Evolutionary conservation across 1,140 invertebrate species (phyloP), one percentile per base, ranked within the genome.

Genomic region (Oscheius sp.): DNA sequence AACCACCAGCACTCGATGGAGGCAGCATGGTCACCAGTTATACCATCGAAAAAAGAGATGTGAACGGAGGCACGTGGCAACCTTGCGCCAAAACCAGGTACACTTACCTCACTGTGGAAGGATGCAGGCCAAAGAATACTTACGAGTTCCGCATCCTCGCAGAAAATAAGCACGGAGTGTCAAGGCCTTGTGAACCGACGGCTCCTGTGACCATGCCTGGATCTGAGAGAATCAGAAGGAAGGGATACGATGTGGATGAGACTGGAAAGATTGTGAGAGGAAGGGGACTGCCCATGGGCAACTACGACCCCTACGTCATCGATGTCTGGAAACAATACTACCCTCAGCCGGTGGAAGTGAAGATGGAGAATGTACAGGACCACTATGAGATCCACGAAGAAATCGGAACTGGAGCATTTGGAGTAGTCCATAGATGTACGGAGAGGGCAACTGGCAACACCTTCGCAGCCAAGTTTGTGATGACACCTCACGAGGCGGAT

Each of bases 381-480:
- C 91, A 92, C 81, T 99, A 99, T 84, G 96, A 99, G 82, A 97
- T 99, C 74, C 88, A 98, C 20, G 97, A 99, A 87, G 96, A 99
- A 89, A 95, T 99, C 80, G 96, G 97, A 80, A 95, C 93, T 76
- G 97, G 97, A 58, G 95, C 96, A 3, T 99, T 99, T 85, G 97
- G 96, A 64, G 95, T 98, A 29, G 96, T 99, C 0, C 96, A 99
- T 84, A 89, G 97, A 32, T 98, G 95, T 84, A 89, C 94, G 26
- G 97, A 99, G 86, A 90, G 93, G 75, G 89, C 92, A 31, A 97
- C 94, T 55, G 95, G 95, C 18, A 93, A 95, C 82, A 93, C 93
- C 58, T 99, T 97, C 86, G 96, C 97, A 0, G 97, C 95, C 45
- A 99, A 99, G 87, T 99, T 99, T 85, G 97, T 99, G 80, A 94